Conservation (phyloP, 2,797 vertebrate genomes). For the Sebastiscus albofasciatus region DNA sequence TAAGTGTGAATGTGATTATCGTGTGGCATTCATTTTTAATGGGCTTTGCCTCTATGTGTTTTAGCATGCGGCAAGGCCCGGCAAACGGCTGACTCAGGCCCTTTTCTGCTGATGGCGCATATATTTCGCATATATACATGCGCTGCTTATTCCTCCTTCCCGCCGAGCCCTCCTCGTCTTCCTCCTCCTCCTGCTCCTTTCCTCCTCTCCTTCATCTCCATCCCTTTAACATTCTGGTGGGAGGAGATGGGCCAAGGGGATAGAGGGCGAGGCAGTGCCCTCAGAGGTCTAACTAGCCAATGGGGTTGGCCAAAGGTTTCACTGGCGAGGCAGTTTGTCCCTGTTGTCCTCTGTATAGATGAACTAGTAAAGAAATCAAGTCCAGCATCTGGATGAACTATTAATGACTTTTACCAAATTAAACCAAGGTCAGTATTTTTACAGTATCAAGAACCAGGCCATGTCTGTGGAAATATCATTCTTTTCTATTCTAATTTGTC, state of each 20-base stretch:
- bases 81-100: slow-evolving; percentile 83
- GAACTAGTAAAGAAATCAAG: slow-evolving; percentile 4
- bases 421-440: slow-evolving; percentile 21
- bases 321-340: slow-evolving; percentile 24
- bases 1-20: slow-evolving; percentile 89
- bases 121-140: slow-evolving; percentile 84
- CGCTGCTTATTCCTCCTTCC: slow-evolving; percentile 81
- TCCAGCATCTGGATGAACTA: slow-evolving; percentile 50
- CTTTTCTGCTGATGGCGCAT: slow-evolving; percentile 84
- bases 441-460: slow-evolving; percentile 10
- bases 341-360: slow-evolving; percentile 51
- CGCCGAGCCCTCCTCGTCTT: slow-evolving; percentile 53
- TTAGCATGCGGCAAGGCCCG: slow-evolving; percentile 85
- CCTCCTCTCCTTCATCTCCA: slow-evolving; percentile 64
- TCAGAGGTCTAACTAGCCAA: slow-evolving; percentile 61
- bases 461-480: background rate
- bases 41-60: slow-evolving; percentile 87
- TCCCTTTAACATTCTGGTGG: slow-evolving; percentile 66
- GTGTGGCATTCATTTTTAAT: slow-evolving; percentile 89
- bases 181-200: slow-evolving; percentile 53
- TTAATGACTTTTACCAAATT: slow-evolving; percentile 55
- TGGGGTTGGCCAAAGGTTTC: slow-evolving; percentile 52
- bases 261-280: slow-evolving; percentile 55
- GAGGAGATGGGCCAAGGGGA: slow-evolving; percentile 61
- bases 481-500: slow-evolving; percentile 25